Percentiles rank a stretch among this genome's conserved stretches.
phyloP scores from a whole-genome alignment of 2,888 invertebrate species.

The Tetragonisca angustula region DNA sequence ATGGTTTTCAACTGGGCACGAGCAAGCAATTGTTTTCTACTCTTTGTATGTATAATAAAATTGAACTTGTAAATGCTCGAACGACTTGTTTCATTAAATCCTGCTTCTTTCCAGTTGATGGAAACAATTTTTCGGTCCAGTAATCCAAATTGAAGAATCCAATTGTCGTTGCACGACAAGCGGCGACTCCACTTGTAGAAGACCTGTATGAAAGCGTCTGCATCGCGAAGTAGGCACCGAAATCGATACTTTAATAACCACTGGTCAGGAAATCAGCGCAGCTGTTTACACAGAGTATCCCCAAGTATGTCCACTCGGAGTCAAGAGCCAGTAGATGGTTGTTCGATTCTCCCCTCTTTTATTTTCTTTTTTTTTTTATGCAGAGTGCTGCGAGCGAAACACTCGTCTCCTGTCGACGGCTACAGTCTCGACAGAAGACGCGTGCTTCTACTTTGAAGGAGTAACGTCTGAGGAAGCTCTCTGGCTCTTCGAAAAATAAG shows the following conservation, averaged over 20 bases:
- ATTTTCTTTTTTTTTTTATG: neutral
- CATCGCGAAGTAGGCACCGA: neutral
- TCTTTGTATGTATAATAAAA: neutral
- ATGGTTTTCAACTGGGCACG: neutral
- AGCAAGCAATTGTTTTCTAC: neutral
- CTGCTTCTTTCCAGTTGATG: neutral
- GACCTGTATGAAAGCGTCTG: too few species aligned
- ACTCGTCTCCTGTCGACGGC: slow-evolving; percentile 44
- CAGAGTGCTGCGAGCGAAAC: slow-evolving; percentile 21
- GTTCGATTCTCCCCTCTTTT: slow-evolving; percentile 26
- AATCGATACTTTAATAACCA: slow-evolving; percentile 29
- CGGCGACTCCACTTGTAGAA: neutral
- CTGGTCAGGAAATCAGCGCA: slow-evolving; percentile 48
- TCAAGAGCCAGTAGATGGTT: slow-evolving; percentile 33
- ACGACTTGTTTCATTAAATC: neutral
- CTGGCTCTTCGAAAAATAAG: slow-evolving; percentile 23
- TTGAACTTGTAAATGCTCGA: neutral
- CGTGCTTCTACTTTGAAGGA: slow-evolving; percentile 47
- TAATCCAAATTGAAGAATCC: slow-evolving; percentile 16
- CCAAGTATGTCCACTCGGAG: slow-evolving; percentile 14
- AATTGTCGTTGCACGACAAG: slow-evolving; percentile 9
- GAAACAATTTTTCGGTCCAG: slow-evolving; percentile 36
- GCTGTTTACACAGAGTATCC: slow-evolving; percentile 47
- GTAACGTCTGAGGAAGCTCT: slow-evolving; percentile 27
- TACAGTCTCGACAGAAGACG: slow-evolving; percentile 31